Evolutionary conservation across 2,888 invertebrate genomes (phyloP).

Genomic region (Amiota mariae): DNA sequence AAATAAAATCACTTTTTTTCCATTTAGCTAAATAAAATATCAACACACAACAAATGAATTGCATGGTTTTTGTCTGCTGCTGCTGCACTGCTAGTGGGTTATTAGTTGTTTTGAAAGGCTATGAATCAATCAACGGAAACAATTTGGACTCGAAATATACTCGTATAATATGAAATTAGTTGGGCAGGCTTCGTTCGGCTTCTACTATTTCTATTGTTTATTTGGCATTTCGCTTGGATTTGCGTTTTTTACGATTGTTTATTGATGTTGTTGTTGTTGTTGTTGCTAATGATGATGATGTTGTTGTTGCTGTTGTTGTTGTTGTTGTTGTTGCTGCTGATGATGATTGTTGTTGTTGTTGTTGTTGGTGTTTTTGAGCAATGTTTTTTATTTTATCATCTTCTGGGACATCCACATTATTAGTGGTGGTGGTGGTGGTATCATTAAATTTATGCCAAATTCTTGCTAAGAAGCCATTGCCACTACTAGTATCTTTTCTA

Average conservation of each 20-base stretch:
- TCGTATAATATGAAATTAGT: too few species aligned
- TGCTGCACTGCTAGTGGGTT: too few species aligned
- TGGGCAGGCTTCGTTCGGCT: too few species aligned
- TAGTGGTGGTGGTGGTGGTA: constrained; percentile 39
- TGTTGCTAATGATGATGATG: constrained; percentile 31
- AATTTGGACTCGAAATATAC: background rate
- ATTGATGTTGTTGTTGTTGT: constrained; percentile 29
- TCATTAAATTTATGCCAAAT: constrained; percentile 57
- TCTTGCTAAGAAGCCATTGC: constrained; percentile 48
- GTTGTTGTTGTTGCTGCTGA: constrained; percentile 30
- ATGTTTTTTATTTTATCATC: constrained; percentile 11
- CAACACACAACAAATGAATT: too few species aligned
- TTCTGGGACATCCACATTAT: constrained; percentile 39
- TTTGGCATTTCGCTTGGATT: constrained; percentile 55
- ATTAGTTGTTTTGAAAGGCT: too few species aligned
- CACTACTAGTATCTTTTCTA: constrained; percentile 36
- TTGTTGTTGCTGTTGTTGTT: constrained; percentile 26
- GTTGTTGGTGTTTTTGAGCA: constrained; percentile 31
- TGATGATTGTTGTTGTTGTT: constrained; percentile 27
- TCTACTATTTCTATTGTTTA: background rate
- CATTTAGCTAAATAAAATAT: too few species aligned
- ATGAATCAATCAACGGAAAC: background rate
- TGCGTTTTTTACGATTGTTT: constrained; percentile 66
- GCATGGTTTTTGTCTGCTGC: too few species aligned
- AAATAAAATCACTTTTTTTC: too few species aligned